Conservation (phyloP, 2,888 invertebrate genomes). For the Polyommatus icarus region DNA sequence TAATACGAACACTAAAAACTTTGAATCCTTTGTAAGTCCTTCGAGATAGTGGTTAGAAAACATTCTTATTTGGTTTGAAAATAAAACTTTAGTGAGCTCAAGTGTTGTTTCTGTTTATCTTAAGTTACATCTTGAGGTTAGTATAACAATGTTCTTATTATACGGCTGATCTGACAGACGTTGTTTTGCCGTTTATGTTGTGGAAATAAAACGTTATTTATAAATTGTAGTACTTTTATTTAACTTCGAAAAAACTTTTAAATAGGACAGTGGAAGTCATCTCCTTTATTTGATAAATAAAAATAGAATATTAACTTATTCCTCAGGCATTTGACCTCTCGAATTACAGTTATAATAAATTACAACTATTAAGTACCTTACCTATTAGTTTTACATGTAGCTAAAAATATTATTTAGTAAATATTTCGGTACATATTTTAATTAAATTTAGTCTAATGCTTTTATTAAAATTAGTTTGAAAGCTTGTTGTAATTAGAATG, state of each 20-base stretch:
- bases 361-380: too few relatives aligned
- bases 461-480: not conserved
- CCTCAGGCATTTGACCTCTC: too few relatives aligned
- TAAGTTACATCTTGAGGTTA: not conserved
- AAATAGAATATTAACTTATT: too few relatives aligned
- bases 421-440: not conserved
- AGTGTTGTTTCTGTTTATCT: not conserved
- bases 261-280: too few relatives aligned
- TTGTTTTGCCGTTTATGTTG: not conserved
- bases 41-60: constrained; percentile 3
- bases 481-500: not conserved
- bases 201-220: too few relatives aligned
- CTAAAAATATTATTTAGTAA: too few relatives aligned
- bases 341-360: too few relatives aligned
- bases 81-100: not conserved
- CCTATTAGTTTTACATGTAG: too few relatives aligned
- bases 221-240: too few relatives aligned
- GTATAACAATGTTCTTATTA: not conserved
- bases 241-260: too few relatives aligned
- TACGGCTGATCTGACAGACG: not conserved
- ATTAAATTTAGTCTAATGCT: not conserved
- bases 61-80: constrained; percentile 6
- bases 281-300: too few relatives aligned
- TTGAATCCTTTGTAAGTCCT: constrained; percentile 6
- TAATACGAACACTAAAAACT: constrained; percentile 15